Evolutionary conservation across 2,888 invertebrate species (phyloP).

Genomic region (Scrobipalpa costella): DNA sequence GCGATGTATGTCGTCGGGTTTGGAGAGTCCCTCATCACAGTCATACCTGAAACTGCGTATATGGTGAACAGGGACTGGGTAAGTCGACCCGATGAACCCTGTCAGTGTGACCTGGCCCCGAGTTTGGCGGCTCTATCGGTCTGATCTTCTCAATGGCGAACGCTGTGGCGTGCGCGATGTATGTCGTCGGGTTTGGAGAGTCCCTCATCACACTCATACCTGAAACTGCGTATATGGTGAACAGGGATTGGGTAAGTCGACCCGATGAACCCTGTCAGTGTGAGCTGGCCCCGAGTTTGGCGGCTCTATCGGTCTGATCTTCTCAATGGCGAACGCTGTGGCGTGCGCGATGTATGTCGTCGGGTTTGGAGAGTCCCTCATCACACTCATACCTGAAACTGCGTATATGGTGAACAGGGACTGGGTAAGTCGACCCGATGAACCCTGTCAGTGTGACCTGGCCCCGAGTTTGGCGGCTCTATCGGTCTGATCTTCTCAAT

Average conservation of each 20-base stretch:
- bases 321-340: conserved; percentile 97
- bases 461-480: no score
- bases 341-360: conserved; percentile 99
- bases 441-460: no score
- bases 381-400: conserved; percentile 82
- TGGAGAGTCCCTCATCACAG: conserved; percentile 92
- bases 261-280: no score
- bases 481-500: no score
- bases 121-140: conserved; percentile 98
- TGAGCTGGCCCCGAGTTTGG: conserved; percentile 99
- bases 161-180: conserved; percentile 98
- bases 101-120: no score
- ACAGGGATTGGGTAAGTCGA: conserved; percentile 66
- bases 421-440: conserved; percentile 55
- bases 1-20: conserved; percentile 99
- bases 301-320: conserved; percentile 96
- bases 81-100: conserved; percentile 36
- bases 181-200: conserved; percentile 98
- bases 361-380: conserved; percentile 97
- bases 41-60: conserved; percentile 78
- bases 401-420: conserved; percentile 70
- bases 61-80: conserved; percentile 75
- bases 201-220: conserved; percentile 88
- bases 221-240: conserved; percentile 67
- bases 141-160: conserved; percentile 98